A percentile compares a stretch with the other conserved stretches of the same genome.
phyloP scores from a whole-genome alignment of 2,888 invertebrate genomes.

The Nemotelus pantherinus region DNA sequence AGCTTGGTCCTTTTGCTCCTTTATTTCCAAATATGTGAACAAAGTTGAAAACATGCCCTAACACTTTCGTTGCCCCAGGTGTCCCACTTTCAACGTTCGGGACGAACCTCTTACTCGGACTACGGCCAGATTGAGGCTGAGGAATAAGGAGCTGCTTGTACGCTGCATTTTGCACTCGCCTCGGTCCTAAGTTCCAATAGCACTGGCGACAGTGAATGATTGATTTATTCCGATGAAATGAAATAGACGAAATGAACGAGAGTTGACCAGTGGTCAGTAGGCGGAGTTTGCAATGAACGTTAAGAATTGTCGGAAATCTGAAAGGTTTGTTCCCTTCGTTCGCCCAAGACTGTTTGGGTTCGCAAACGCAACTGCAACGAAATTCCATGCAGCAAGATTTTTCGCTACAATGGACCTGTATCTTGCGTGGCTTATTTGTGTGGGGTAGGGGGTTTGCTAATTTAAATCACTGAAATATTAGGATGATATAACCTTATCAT shows the following conservation, averaged over 20 bases:
- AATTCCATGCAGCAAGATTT: constrained; percentile 20
- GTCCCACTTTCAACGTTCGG: constrained; percentile 32
- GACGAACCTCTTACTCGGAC: neutral
- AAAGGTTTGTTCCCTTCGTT: neutral
- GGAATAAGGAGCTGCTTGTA: constrained; percentile 15
- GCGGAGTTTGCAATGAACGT: constrained; percentile 47
- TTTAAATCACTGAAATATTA: no score
- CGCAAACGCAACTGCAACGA: constrained; percentile 31
- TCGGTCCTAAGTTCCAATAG: constrained; percentile 33
- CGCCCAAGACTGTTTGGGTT: neutral
- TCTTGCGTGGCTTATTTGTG: no score
- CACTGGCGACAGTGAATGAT: constrained; percentile 50
- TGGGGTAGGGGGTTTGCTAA: no score
- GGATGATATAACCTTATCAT: no score
- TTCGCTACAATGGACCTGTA: neutral
- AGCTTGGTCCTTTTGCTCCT: neutral
- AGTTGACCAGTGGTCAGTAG: constrained; percentile 50
- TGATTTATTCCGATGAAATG: constrained; percentile 51
- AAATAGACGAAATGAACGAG: constrained; percentile 44
- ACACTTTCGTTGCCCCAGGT: constrained; percentile 19
- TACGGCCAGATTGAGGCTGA: neutral
- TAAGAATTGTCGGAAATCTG: neutral
- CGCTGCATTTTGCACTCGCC: neutral
- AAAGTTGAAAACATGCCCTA: neutral
- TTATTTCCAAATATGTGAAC: constrained; percentile 8